phyloP scores from a whole-genome alignment of 1,140 invertebrate species.

The Phocides pigmalion region DNA sequence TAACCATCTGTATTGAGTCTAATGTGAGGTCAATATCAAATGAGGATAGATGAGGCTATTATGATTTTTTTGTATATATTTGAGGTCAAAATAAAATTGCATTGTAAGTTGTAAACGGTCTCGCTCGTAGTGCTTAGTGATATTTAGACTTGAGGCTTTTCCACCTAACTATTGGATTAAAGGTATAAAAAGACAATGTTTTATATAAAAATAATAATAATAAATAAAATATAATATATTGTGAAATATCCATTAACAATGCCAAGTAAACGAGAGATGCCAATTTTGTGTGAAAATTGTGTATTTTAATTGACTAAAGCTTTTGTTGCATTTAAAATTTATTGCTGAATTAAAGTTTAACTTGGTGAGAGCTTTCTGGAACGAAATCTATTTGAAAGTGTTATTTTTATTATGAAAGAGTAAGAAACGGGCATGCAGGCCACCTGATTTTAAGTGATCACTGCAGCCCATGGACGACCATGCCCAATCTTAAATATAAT shows the following conservation, averaged over 20 bases:
- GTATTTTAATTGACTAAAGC: constrained; percentile 21
- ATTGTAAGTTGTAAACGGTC: constrained; percentile 36
- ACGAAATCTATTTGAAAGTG: not conserved
- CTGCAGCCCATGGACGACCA: too few relatives aligned
- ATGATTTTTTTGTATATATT: too few relatives aligned
- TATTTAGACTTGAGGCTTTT: constrained; percentile 71
- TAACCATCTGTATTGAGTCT: too few relatives aligned
- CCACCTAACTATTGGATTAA: constrained; percentile 52
- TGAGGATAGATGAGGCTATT: too few relatives aligned
- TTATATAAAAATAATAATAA: constrained; percentile 41
- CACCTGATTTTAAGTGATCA: too few relatives aligned
- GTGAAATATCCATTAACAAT: constrained; percentile 45
- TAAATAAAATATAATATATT: constrained; percentile 41
- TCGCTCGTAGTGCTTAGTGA: constrained; percentile 53
- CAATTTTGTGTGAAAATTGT: constrained; percentile 40
- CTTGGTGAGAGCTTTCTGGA: not conserved
- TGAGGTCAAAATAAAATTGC: not conserved
- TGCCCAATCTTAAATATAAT: too few relatives aligned
- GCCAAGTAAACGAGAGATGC: constrained; percentile 55
- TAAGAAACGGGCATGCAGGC: too few relatives aligned
- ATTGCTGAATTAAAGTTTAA: constrained; percentile 18
- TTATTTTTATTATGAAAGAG: too few relatives aligned
- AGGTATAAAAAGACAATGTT: constrained; percentile 60
- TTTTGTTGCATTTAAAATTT: constrained; percentile 25
- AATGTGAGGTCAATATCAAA: too few relatives aligned